Percentiles rank a stretch among this genome's conserved stretches.
These are phyloP conservation scores for Nesometra sesokonis DNA, from an alignment of 35 echinoderm and acorn worm genomes.

Conservation along the genomic window DNA sequence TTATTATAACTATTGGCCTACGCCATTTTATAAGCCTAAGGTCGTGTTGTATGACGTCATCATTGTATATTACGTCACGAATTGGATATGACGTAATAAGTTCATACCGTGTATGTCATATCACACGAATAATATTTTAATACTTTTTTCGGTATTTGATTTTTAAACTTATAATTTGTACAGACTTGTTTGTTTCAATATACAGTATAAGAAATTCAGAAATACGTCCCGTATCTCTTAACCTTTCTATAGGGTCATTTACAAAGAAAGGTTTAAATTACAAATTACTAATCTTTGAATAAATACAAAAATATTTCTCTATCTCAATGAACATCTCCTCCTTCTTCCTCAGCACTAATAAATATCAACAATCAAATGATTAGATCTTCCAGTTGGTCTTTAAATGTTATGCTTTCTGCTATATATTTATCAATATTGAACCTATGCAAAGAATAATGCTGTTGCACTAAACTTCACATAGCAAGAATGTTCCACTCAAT, in stretches of 20 bases:
- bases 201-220: background rate
- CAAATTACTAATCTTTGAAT: background rate
- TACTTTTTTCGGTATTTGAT: background rate
- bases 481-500: no score
- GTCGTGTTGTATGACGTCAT: background rate
- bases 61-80: background rate
- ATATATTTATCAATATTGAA: background rate
- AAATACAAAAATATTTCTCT: background rate
- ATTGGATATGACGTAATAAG: background rate
- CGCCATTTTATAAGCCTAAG: background rate
- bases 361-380: background rate
- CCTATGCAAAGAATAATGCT: background rate
- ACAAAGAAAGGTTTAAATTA: background rate
- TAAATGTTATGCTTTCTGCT: background rate
- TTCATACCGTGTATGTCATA: background rate
- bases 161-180: background rate
- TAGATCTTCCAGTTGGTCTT: background rate
- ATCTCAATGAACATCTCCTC: background rate
- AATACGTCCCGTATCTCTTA: background rate
- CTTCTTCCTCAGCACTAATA: background rate
- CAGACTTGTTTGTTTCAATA: background rate
- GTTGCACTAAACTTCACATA: no score
- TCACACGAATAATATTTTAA: background rate
- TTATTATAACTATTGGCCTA: background rate
- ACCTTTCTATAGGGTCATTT: background rate